phyloP scores from a whole-genome alignment of 2,797 vertebrate genomes.

The Hapalemur alaotrensis region DNA sequence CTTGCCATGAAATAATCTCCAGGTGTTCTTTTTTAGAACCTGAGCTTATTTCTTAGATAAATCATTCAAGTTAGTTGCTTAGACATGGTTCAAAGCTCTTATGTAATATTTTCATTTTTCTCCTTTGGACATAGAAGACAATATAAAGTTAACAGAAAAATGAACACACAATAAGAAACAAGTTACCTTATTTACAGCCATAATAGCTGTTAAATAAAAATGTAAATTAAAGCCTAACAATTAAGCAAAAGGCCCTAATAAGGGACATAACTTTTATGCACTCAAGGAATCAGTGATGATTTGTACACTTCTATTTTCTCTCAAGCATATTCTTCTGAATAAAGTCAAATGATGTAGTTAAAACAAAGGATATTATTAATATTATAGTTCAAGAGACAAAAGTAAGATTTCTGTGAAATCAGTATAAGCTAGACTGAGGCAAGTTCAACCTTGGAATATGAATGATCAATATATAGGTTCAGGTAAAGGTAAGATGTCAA shows the following conservation, averaged over 20 bases:
- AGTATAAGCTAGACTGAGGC: not conserved
- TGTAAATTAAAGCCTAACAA: not conserved
- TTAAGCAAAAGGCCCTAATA: not conserved
- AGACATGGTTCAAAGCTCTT: not conserved
- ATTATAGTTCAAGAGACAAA: not conserved
- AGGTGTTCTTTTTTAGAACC: not conserved
- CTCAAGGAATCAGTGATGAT: not conserved
- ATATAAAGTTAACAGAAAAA: not conserved
- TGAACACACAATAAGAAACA: not conserved
- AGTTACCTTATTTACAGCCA: not conserved
- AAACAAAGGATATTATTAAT: not conserved
- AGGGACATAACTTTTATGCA: not conserved
- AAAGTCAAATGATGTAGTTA: not conserved
- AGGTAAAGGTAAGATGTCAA: not conserved
- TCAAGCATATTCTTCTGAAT: not conserved
- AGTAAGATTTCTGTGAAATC: not conserved
- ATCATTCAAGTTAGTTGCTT: not conserved
- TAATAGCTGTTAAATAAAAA: not conserved
- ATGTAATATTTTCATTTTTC: not conserved
- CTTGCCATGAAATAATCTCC: not conserved
- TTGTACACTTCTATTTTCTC: not conserved
- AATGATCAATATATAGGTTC: not conserved
- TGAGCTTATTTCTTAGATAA: not conserved
- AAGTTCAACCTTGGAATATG: not conserved
- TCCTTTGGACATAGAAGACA: not conserved